Percentiles rank a stretch among this genome's conserved stretches.
Conservation (phyloP, 2,797 vertebrate genomes). For the Salarias fasciatus region DNA sequence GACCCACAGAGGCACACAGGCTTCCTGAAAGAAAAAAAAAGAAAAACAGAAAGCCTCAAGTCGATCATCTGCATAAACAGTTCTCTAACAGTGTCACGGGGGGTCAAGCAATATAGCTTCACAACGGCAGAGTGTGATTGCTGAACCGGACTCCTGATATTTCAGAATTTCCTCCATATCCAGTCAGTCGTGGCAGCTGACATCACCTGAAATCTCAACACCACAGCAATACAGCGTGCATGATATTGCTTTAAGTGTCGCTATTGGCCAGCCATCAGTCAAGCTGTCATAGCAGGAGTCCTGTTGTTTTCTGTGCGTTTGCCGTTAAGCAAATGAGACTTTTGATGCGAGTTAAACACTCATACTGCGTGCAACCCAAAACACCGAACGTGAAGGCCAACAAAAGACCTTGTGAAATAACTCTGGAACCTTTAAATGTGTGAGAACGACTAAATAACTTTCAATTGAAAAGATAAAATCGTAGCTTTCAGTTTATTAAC, state of each 20-base stretch:
- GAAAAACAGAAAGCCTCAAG: constrained; percentile 15
- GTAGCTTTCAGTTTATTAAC: too few species aligned
- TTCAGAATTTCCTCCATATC: constrained; percentile 26
- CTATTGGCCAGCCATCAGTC: constrained; percentile 52
- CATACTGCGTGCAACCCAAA: constrained; percentile 5
- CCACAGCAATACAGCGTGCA: constrained; percentile 17
- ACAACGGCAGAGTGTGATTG: constrained; percentile 16
- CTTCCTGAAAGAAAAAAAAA: too few species aligned
- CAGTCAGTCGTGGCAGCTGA: constrained; percentile 9
- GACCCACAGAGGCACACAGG: constrained; percentile 1
- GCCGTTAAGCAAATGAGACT: constrained; percentile 30
- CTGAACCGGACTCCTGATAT: constrained; percentile 35
- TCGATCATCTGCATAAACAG: not conserved
- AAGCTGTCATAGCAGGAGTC: constrained; percentile 43
- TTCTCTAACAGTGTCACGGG: constrained; percentile 13
- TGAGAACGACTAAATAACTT: too few species aligned
- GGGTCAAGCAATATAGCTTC: constrained; percentile 15
- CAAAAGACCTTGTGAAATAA: too few species aligned
- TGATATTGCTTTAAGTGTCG: constrained; percentile 45
- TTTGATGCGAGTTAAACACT: constrained; percentile 23
- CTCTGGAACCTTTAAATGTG: too few species aligned
- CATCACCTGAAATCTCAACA: constrained; percentile 29
- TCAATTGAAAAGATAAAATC: too few species aligned
- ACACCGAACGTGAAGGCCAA: not conserved
- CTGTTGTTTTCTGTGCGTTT: constrained; percentile 46